Conservation (phyloP, 2,797 vertebrate species). For the Nannoperca obscura region DNA sequence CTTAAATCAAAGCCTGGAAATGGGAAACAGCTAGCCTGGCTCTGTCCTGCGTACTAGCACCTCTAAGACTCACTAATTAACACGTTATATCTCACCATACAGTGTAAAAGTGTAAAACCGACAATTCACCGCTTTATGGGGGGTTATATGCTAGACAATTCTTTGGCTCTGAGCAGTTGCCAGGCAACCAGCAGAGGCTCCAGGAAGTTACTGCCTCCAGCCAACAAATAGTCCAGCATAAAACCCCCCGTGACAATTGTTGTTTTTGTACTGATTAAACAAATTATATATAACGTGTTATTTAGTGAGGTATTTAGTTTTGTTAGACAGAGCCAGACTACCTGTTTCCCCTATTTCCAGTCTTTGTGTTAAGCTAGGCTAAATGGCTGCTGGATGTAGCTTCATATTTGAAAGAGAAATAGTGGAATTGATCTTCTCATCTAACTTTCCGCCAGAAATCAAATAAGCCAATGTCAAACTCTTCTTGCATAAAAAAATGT, state of each 20-base stretch:
- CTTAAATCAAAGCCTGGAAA: neutral
- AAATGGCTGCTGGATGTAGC: neutral
- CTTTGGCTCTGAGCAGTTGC: constrained; percentile 1
- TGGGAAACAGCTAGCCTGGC: neutral
- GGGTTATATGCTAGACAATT: neutral
- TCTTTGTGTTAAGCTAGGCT: neutral
- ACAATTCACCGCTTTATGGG: neutral
- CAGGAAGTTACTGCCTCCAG: neutral
- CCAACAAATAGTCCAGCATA: neutral
- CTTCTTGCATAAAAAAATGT: neutral
- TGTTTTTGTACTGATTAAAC: neutral
- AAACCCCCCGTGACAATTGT: neutral
- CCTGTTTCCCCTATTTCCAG: neutral
- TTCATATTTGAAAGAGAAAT: neutral
- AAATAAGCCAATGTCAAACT: neutral
- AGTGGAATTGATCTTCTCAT: neutral
- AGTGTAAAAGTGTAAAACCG: too few species aligned
- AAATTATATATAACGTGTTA: neutral
- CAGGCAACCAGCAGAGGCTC: neutral
- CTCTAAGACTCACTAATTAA: neutral
- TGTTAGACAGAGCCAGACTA: neutral
- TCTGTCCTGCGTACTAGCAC: neutral
- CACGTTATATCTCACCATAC: neutral
- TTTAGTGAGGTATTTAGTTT: neutral
- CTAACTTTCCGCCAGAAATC: neutral